A percentile compares a stretch with the other conserved stretches of the same genome.
phyloP scores from a whole-genome alignment of 2,888 invertebrate species.

The Cephus sareptanus region DNA sequence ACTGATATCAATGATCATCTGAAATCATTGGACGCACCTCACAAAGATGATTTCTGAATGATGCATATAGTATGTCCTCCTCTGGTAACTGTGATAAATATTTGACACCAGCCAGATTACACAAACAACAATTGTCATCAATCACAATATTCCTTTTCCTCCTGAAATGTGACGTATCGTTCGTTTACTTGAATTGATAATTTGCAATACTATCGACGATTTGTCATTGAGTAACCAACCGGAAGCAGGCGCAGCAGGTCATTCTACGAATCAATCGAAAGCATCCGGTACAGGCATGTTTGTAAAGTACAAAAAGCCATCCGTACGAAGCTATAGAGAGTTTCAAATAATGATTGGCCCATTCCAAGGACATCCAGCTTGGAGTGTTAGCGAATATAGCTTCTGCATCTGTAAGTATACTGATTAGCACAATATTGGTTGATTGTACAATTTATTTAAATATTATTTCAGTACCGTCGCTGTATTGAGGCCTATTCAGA shows the following conservation, averaged over 20 bases:
- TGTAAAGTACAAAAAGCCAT: conserved; percentile 87
- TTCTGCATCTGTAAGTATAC: conserved; percentile 64
- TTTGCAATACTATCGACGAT: conserved; percentile 40
- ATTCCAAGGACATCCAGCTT: conserved; percentile 84
- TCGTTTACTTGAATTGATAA: not conserved
- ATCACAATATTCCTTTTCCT: conserved; percentile 72
- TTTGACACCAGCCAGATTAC: conserved; percentile 86
- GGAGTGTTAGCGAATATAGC: conserved; percentile 75
- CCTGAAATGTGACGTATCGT: conserved; percentile 43
- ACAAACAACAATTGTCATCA: conserved; percentile 92
- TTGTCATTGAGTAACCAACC: conserved; percentile 69
- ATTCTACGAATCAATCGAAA: conserved; percentile 77
- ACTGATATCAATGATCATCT: not conserved
- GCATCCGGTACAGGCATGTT: conserved; percentile 79
- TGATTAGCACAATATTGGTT: not conserved
- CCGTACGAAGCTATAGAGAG: conserved; percentile 88
- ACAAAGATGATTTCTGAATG: conserved; percentile 87
- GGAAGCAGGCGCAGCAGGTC: conserved; percentile 79
- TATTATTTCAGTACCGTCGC: conserved; percentile 67
- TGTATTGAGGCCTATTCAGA: conserved; percentile 75
- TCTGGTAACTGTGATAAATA: conserved; percentile 79
- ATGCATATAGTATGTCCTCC: conserved; percentile 86
- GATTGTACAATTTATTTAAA: no score
- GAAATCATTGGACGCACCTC: conserved; percentile 70
- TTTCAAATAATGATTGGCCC: conserved; percentile 81